Evolutionary conservation across 2,113 vertebrate species (phyloP), one percentile per base, ranked within the genome.

Genomic region (Daphoenositta chrysoptera): DNA sequence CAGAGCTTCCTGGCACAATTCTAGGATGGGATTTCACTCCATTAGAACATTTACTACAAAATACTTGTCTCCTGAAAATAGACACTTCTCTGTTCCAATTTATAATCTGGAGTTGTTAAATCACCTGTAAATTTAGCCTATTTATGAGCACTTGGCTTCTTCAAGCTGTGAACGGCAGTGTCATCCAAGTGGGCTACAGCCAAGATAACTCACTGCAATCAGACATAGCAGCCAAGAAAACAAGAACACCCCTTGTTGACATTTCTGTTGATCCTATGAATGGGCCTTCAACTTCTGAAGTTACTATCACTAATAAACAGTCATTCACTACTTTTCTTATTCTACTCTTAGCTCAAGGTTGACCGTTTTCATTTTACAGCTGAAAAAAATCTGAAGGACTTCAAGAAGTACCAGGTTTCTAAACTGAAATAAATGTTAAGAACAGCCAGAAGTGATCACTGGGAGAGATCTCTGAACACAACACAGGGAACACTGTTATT

Each of bases 161-260:
- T 88, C 90, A 95, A 94, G 93, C 93, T 96, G 93, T 88, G 93
- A 96, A 91, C 18, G 86, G 63, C 90, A 83, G 78, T 63, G 68
- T 64, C 71, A 94, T 95, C 93, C 95, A 96, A 95, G 88, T 75
- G 68, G 44, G 90, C 54, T 60, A 73, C 6, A 77, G 95, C 93
- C 94, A 96, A 76, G 87, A 66, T n/a, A 91, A 83, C 37, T 83
- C 80, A 85, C 0, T 87, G 78, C 65, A 56, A 50, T 73, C 70
- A 80, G 39, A 85, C 37, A 37, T 2, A 35, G 70, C 51, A 91
- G 92, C 84, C 90, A 95, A 95, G 85, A 85, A 77, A 89, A 73
- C 70, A 53, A 57, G 47, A 58, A 68, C 24, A 33, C 8, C 26
- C 50, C 56, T 77, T 45, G 63, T 3, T 72, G 87, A 66, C 63